phyloP scores from a whole-genome alignment of 2,797 vertebrate species.

The Melanogrammus aeglefinus region DNA sequence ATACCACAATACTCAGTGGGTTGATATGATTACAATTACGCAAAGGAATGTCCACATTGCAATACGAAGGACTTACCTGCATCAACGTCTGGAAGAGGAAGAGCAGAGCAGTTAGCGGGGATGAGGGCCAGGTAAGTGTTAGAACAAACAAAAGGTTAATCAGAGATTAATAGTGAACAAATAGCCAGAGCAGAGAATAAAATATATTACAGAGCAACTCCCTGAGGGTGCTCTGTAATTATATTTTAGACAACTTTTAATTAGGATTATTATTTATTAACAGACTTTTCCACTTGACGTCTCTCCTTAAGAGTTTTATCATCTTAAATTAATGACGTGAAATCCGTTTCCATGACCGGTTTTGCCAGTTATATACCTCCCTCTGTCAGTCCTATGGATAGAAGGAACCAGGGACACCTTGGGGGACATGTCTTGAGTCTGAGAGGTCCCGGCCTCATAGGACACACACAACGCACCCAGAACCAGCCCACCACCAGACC shows the following conservation, averaged over 20 bases:
- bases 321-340: not conserved
- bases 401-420: not conserved
- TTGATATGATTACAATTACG: not conserved
- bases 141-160: constrained; percentile 30
- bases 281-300: not conserved
- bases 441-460: not conserved
- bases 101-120: constrained; percentile 8
- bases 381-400: not conserved
- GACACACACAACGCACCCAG: not conserved
- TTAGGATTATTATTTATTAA: not conserved
- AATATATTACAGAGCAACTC: not conserved
- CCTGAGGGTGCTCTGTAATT: not conserved
- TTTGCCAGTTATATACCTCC: not conserved
- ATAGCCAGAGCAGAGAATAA: not conserved
- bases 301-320: not conserved
- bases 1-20: not conserved
- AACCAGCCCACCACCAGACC: not conserved
- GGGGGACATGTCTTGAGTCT: not conserved
- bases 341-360: not conserved
- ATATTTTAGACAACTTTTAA: not conserved
- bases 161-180: not conserved
- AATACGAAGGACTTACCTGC: constrained; percentile 79
- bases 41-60: not conserved
- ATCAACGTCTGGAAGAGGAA: constrained; percentile 80
- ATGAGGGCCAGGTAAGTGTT: constrained; percentile 17